Percentiles rank a stretch among this genome's conserved stretches.
phyloP scores from a whole-genome alignment of 2,888 invertebrate genomes.

The Trisateles emortualis region DNA sequence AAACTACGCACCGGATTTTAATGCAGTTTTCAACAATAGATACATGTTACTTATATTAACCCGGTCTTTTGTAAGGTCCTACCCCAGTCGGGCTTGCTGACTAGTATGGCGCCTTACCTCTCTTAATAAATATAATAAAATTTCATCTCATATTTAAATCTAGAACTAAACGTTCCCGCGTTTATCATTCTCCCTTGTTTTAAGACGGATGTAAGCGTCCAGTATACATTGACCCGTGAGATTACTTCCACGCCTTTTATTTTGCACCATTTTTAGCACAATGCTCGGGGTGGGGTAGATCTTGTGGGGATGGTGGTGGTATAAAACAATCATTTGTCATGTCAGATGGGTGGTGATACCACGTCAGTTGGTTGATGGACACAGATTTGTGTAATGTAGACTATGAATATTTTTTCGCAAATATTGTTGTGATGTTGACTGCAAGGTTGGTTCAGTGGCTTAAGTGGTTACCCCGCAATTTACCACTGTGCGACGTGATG shows the following conservation, averaged over 20 bases:
- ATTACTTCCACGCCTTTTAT: slow-evolving; percentile 8
- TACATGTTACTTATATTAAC: too few species aligned
- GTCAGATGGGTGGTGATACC: slow-evolving; percentile 79
- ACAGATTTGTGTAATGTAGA: slow-evolving; percentile 75
- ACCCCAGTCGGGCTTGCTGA: too few species aligned
- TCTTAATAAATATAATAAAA: too few species aligned
- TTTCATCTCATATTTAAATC: slow-evolving; percentile 21
- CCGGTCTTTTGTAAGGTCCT: too few species aligned
- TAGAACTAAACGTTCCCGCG: slow-evolving; percentile 42
- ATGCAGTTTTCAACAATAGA: too few species aligned
- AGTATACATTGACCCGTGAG: slow-evolving; percentile 47
- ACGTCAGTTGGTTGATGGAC: slow-evolving; percentile 75
- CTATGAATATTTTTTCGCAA: slow-evolving; percentile 73
- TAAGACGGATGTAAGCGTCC: slow-evolving; percentile 63
- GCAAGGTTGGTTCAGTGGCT: too few species aligned
- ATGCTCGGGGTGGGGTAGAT: slow-evolving; percentile 40
- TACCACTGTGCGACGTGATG: too few species aligned
- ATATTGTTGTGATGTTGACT: slow-evolving; percentile 23
- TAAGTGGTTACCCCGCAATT: too few species aligned
- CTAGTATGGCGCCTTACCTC: too few species aligned
- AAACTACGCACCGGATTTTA: too few species aligned
- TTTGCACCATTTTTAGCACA: slow-evolving; percentile 5
- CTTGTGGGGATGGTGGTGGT: slow-evolving; percentile 54
- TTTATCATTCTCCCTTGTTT: slow-evolving; percentile 71
- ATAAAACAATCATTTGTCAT: slow-evolving; percentile 77